A percentile compares a stretch with the other conserved stretches of the same genome.
These are phyloP conservation scores for Cenopis cana DNA, from an alignment of 2,888 invertebrate genomes.

Conservation along the genomic window DNA sequence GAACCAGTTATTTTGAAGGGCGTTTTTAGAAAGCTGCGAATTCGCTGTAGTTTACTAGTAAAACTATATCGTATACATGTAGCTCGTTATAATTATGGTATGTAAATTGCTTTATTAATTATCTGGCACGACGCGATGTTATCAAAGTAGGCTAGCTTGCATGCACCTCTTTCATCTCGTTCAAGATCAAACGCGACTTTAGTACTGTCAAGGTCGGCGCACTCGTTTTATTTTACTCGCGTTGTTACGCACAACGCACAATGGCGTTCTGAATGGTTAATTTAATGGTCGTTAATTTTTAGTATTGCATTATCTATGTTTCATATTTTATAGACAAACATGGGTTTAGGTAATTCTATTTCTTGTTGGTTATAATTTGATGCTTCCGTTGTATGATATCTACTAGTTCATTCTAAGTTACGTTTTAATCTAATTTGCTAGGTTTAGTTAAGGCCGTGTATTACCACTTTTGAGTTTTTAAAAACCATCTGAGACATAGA, in stretches of 20 bases:
- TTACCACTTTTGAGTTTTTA: no score
- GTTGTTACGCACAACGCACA: conserved; percentile 47
- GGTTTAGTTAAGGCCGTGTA: no score
- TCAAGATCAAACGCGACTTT: conserved; percentile 58
- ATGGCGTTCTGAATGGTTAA: conserved; percentile 48
- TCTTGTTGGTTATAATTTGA: conserved; percentile 12
- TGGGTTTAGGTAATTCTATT: background rate
- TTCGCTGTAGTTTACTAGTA: conserved; percentile 5
- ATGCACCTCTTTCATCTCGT: conserved; percentile 53
- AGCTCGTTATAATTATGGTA: background rate
- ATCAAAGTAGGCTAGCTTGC: conserved; percentile 13
- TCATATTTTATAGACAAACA: conserved; percentile 18
- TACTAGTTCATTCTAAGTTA: background rate
- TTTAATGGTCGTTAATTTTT: conserved; percentile 45
- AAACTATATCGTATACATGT: background rate
- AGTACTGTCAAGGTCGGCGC: conserved; percentile 51
- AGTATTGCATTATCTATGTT: conserved; percentile 14
- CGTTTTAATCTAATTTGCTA: background rate
- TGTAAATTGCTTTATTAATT: background rate
- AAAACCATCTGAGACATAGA: no score
- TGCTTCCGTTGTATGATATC: conserved; percentile 9
- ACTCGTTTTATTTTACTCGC: conserved; percentile 51
- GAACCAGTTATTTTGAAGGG: conserved; percentile 40
- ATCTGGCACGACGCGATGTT: conserved; percentile 22
- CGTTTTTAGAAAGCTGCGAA: conserved; percentile 39